Base-by-base conservation (phyloP, 2,888 invertebrate genomes). In the Cephus rjabovi region DNA sequence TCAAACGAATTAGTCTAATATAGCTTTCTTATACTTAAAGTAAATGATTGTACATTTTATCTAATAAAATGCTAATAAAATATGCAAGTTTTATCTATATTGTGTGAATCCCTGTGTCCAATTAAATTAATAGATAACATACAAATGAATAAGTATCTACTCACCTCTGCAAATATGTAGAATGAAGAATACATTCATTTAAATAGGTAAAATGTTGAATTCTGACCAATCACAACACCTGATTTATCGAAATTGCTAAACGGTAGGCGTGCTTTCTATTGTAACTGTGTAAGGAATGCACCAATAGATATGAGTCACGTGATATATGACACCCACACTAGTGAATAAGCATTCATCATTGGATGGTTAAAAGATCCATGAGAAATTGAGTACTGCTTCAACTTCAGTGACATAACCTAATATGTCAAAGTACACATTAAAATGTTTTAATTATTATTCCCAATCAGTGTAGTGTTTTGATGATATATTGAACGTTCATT, bases 11-110 rank as follows among this genome's bases (percentile, higher is more conserved):
- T 90, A 91, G 91, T 90, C 87, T 90, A 90, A 90, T 89, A 86
- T 91, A 90, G 89, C 88, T 89, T 90, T 90, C 88, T 90, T 86
- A 84, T 85, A 86, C 82, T 81, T 87, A 84, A 86, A 87, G 86
- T 90, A 90, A 87, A 86, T 86, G 89, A 90, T 89, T 91, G 91
- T 91, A 91, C 90, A 91, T 91, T 91, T 89, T 89, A 89, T 89
- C 89, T 90, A 91, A 91, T 90, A 90, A 90, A 90, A 87, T 83
- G 84, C 83, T 86, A 86, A 86, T 87, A 82, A 85, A 86, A 86
- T 56, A 56, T 56, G 23, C 23, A 23, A 56, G 56, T 56, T 56
- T 56, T 56, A 56, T 23, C 2, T 15, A 15, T 40, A 15, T 40
- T 40, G 2, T 2, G 4, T 40, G 1, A 40, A 15, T 40, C 15